Evolutionary conservation across 2,113 vertebrate genomes (phyloP), one percentile per base, ranked within the genome.

Genomic region (Heloderma charlesbogerti): DNA sequence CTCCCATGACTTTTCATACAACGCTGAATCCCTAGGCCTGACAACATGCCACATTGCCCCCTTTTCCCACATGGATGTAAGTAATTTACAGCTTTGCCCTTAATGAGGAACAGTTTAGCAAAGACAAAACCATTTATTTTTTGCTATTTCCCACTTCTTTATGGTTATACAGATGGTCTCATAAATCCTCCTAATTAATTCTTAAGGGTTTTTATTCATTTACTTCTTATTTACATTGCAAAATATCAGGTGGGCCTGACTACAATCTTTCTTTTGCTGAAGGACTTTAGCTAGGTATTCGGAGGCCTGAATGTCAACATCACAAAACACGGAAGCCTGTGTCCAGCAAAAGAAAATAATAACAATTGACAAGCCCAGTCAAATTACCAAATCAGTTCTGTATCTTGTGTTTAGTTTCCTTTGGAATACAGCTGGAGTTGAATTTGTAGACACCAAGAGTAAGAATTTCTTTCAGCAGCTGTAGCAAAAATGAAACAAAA

Each of bases 161-260:
- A 89, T 82, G 34, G 79, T 89, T 83, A 37, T 29, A 57, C 80
- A 89, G 67, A 60, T 83, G 69, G 67, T 37, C 80, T 84, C 88
- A 43, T 71, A 89, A 89, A 82, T 82, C 51, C 66, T 89, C 9
- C 80, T 89, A 89, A 89, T 89, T 89, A 89, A 83, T 83, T 89
- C 88, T 89, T 89, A 89, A 89, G 77, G 34, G 31, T 80, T 63
- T 79, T 88, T 80, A 67, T 66, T 79, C 27, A 29, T 88, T 88
- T 89, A 34, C 67, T 89, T 71, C 88, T 82, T 72, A 89, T 82
- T 89, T 71, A 89, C 66, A 40, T 25, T 82, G 75, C 31, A 80
- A 57, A 57, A 82, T 40, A 71, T 89, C 78, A 82, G 78, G 78
- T 89, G 25, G 18, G 8, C 45, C 34, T n/a, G 15, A 31, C n/a